These are phyloP conservation scores for Dromiciops gliroides DNA, from an alignment of 2,113 vertebrate genomes.

Conservation along the genomic window DNA sequence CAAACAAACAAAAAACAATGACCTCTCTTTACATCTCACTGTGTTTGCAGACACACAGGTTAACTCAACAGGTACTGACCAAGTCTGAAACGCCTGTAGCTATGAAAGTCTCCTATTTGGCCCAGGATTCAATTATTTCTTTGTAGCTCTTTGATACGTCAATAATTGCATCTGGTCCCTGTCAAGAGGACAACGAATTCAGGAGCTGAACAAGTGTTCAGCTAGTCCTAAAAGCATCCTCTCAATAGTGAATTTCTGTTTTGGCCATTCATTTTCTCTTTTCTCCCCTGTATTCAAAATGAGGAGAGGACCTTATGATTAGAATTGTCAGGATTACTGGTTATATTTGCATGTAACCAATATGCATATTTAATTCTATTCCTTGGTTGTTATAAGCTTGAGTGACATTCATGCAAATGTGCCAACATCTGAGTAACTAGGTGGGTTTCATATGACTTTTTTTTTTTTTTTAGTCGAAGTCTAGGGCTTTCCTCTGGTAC, in stretches of 20 bases:
- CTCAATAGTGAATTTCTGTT: not conserved
- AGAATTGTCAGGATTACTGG: not conserved
- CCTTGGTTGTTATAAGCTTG: not conserved
- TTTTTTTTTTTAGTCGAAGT: not conserved
- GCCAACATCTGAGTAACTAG: not conserved
- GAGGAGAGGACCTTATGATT: not conserved
- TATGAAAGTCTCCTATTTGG: not conserved
- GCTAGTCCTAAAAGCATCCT: too few relatives aligned
- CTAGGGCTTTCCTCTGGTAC: not conserved
- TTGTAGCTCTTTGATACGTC: not conserved
- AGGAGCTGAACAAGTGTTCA: not conserved
- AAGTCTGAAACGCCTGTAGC: not conserved
- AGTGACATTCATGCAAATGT: not conserved
- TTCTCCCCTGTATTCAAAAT: not conserved
- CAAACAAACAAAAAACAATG: too few relatives aligned
- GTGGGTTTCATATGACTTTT: not conserved
- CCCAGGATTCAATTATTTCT: not conserved
- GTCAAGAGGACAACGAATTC: not conserved
- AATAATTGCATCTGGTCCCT: not conserved
- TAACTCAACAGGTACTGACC: not conserved
- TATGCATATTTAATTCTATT: not conserved
- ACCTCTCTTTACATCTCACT: not conserved
- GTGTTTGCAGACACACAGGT: not conserved
- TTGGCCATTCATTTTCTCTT: not conserved
- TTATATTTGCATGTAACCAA: not conserved